Conservation (phyloP, 2,797 vertebrate species). For the Sebastes steindachneri region DNA sequence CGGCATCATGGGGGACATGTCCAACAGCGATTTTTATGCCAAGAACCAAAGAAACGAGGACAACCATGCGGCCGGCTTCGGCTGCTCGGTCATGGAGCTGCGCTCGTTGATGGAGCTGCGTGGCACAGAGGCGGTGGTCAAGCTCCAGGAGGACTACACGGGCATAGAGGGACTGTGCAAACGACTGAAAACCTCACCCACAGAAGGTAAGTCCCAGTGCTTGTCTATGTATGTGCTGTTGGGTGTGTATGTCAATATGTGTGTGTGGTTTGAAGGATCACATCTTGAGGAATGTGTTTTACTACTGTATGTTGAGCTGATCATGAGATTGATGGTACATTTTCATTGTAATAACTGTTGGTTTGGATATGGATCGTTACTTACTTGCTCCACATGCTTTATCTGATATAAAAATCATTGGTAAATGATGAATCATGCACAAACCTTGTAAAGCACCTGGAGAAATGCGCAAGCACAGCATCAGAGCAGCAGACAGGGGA, state of each 20-base stretch:
- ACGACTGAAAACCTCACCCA: slow-evolving; percentile 94
- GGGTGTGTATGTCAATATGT: slow-evolving; percentile 10
- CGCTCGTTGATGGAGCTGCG: slow-evolving; percentile 98
- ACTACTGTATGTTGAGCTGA: neutral
- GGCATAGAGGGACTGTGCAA: slow-evolving; percentile 94
- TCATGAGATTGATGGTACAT: neutral
- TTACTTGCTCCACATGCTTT: neutral
- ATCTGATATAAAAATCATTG: neutral
- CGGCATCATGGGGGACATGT: slow-evolving; percentile 96
- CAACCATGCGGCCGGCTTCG: slow-evolving; percentile 91
- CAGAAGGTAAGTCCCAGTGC: slow-evolving; percentile 89
- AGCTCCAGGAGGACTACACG: slow-evolving; percentile 96
- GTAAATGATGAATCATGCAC: neutral
- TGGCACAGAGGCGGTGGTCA: slow-evolving; percentile 94
- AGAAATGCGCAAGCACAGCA: slow-evolving; percentile 53
- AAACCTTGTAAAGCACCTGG: slow-evolving; percentile 43
- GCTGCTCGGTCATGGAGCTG: slow-evolving; percentile 94
- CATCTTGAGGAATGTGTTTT: slow-evolving; percentile 13
- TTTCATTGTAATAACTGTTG: neutral
- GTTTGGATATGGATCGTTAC: neutral
- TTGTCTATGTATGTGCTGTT: neutral
- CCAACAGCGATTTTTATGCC: slow-evolving; percentile 98
- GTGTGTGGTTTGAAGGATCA: neutral
- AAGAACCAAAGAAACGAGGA: slow-evolving; percentile 99
- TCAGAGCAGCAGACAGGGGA: slow-evolving; percentile 35